Evolutionary conservation across 2,113 vertebrate genomes (phyloP), one percentile per base, ranked within the genome.

Genomic region (Prionailurus bengalensis): DNA sequence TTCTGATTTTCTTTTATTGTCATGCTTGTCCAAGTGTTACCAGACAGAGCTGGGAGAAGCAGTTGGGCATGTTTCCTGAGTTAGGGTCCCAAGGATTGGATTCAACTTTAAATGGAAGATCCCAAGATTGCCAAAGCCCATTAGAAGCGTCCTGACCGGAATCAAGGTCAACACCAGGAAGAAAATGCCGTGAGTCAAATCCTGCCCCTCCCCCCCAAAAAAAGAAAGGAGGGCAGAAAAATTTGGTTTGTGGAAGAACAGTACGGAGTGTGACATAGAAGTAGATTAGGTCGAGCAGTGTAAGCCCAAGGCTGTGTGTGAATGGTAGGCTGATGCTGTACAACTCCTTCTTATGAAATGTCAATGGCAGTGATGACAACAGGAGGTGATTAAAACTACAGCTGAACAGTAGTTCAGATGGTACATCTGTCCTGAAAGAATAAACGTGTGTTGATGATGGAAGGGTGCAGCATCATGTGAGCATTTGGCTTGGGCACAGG

Each of bases 261-360:
- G 68, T 42, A 79, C 23, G 23, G 23, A 51, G 4, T 2, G 45
- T 78, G 10, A 66, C 42, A 3, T 25, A 71, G 61, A 76, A 81
- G 66, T 2, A 29, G 4, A 10, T 63, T 48, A 61, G 31, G 33
- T 48, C 9, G 16, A 51, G 58, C 31, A 3, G 36, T 42, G 1
- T 82, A 31, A 65, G 45, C 48, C 16, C 61, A 85, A 17, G 66
- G 66, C 68, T 51, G 9, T 55, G 66, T 65, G 15, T 55, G 66
- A 48, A 42, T 58, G 76, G 80, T 58, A 53, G 14, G 88, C 39
- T 13, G 42, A 63, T 53, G 33, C 12, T 71, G 23, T 39, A 55
- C 48, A 93, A n/a, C 65, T 45, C 68, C n/a, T 55, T 68, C 96
- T 94, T 58, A 74, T 76, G 51, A 42, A 51, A 92, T 65, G 94